A percentile compares a stretch with the other conserved stretches of the same genome.
Evolutionary conservation across 2,888 invertebrate genomes (phyloP).

Genomic region (Lochmaea capreae): DNA sequence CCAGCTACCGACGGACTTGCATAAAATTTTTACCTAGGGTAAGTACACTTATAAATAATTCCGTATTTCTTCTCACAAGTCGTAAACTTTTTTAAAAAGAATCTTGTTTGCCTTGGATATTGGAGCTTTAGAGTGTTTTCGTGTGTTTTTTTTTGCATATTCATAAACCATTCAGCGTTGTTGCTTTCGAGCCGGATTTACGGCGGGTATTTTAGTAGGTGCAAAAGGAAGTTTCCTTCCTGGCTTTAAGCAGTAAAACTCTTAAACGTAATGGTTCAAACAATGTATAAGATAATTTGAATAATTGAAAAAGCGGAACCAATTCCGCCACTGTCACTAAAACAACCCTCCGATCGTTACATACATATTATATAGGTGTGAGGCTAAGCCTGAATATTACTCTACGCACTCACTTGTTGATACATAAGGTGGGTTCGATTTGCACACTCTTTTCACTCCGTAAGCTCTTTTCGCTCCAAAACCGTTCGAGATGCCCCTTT

Average conservation of each 20-base stretch:
- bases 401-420: no score
- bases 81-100: conserved; percentile 22
- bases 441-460: no score
- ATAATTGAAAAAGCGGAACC: no score
- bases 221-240: background rate
- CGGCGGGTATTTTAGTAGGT: background rate
- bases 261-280: background rate
- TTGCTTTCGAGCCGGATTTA: background rate
- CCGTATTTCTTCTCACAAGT: background rate
- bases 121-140: conserved; percentile 30
- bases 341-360: no score
- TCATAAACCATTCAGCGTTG: conserved; percentile 18
- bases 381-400: no score
- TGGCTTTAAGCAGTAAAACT: background rate
- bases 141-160: conserved; percentile 32
- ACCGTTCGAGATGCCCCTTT: no score
- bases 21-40: conserved; percentile 17
- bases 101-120: conserved; percentile 27
- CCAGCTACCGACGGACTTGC: conserved; percentile 11
- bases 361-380: no score
- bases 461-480: no score
- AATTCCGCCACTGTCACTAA: no score
- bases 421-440: no score
- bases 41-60: conserved; percentile 19
- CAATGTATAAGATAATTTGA: background rate